Conservation (phyloP, 2,888 invertebrate species). For the Phalangium opilio region DNA sequence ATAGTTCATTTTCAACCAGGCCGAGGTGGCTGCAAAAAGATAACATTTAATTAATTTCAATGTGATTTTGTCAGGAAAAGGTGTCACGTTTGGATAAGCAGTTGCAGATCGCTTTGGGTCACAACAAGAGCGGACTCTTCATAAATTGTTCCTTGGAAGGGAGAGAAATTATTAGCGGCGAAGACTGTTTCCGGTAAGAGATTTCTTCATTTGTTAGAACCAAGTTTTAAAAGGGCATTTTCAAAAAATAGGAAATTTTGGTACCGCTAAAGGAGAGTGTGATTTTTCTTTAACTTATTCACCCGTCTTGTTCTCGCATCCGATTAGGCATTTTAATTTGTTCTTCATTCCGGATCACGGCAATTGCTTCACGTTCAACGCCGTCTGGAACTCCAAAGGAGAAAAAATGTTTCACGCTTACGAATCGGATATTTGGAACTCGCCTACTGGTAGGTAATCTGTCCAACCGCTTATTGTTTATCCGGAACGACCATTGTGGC, state of each 20-base stretch:
- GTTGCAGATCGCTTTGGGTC: slow-evolving; percentile 4
- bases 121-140: slow-evolving; percentile 9
- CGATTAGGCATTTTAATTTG: slow-evolving; percentile 11
- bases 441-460: slow-evolving; percentile 10
- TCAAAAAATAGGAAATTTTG: too few species aligned
- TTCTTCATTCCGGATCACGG: slow-evolving; percentile 13
- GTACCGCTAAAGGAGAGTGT: too few species aligned
- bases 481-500: neutral
- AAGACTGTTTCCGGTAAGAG: slow-evolving; percentile 12
- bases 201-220: too few species aligned
- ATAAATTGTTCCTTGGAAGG: slow-evolving; percentile 14
- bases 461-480: neutral
- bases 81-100: too few species aligned
- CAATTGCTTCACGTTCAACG: slow-evolving; percentile 15
- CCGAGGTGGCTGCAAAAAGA: too few species aligned
- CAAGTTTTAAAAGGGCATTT: too few species aligned
- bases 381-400: slow-evolving; percentile 11
- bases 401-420: slow-evolving; percentile 14
- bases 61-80: too few species aligned
- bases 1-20: too few species aligned
- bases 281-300: too few species aligned
- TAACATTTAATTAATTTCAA: too few species aligned
- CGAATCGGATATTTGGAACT: slow-evolving; percentile 17
- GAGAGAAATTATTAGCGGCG: slow-evolving; percentile 12
- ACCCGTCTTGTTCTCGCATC: too few species aligned